A percentile compares a stretch with the other conserved stretches of the same genome.
Conservation (phyloP, 2,113 vertebrate species). For the Dasyornis broadbenti region DNA sequence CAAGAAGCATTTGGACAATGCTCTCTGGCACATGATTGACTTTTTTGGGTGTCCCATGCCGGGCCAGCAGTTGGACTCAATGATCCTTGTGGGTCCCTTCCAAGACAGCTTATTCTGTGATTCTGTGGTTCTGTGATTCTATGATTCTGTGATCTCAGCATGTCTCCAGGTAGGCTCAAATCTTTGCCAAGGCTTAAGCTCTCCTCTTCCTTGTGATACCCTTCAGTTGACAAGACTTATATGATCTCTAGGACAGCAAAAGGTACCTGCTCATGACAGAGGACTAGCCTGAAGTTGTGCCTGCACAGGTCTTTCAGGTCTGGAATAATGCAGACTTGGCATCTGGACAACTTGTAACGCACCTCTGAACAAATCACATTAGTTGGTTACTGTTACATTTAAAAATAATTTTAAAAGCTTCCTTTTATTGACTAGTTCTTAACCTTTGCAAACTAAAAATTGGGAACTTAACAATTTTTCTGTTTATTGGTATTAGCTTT, state of each 20-base stretch:
- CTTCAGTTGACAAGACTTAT: neutral
- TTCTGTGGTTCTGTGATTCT: neutral
- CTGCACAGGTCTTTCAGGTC: neutral
- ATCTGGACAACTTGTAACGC: neutral
- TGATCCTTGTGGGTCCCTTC: neutral
- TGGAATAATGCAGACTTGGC: neutral
- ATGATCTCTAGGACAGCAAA: neutral
- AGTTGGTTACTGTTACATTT: neutral
- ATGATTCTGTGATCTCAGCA: neutral
- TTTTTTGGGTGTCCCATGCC: no score
- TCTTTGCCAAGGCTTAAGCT: neutral
- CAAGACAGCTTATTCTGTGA: neutral
- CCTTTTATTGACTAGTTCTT: neutral
- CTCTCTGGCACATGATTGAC: neutral
- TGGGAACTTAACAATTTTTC: neutral
- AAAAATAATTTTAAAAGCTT: neutral
- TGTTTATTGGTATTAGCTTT: conserved; percentile 28
- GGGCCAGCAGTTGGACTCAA: no score
- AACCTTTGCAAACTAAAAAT: neutral
- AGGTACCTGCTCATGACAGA: neutral
- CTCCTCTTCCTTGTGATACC: neutral
- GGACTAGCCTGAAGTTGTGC: neutral
- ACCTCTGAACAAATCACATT: neutral
- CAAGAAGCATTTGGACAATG: neutral
- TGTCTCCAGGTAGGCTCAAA: neutral